phyloP scores from a whole-genome alignment of 2,888 invertebrate species.

The Apomyelois bistriatella region DNA sequence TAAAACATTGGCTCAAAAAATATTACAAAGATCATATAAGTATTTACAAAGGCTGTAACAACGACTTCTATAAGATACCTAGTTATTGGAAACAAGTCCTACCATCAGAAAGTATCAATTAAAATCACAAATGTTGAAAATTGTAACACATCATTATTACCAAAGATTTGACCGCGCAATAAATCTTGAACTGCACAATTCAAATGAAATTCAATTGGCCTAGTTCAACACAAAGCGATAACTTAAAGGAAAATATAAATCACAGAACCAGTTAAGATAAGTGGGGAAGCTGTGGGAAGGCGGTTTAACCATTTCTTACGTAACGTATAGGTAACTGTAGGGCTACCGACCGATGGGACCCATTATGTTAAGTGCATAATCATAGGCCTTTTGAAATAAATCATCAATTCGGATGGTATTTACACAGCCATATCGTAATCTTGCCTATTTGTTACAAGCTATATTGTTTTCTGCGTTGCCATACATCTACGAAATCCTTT shows the following conservation, averaged over 20 bases:
- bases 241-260: constrained; percentile 1
- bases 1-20: too few relatives aligned
- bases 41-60: too few relatives aligned
- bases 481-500: too few relatives aligned
- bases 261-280: constrained; percentile 2
- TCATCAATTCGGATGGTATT: neutral
- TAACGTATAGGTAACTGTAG: neutral
- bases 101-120: too few relatives aligned
- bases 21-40: too few relatives aligned
- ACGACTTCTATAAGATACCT: too few relatives aligned
- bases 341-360: neutral
- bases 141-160: too few relatives aligned
- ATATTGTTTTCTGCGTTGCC: too few relatives aligned
- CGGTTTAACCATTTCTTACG: neutral
- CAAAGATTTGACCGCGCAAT: neutral
- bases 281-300: constrained; percentile 4
- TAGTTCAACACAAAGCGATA: constrained; percentile 7
- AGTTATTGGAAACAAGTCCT: too few relatives aligned
- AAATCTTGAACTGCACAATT: neutral
- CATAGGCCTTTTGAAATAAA: neutral
- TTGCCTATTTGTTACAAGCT: neutral
- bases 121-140: too few relatives aligned
- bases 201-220: constrained; percentile 5
- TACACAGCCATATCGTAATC: too few relatives aligned
- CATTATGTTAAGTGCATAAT: neutral